Percentiles rank a stretch among this genome's conserved stretches.
Conservation (phyloP, 2,113 vertebrate genomes). For the Euleptes europaea region DNA sequence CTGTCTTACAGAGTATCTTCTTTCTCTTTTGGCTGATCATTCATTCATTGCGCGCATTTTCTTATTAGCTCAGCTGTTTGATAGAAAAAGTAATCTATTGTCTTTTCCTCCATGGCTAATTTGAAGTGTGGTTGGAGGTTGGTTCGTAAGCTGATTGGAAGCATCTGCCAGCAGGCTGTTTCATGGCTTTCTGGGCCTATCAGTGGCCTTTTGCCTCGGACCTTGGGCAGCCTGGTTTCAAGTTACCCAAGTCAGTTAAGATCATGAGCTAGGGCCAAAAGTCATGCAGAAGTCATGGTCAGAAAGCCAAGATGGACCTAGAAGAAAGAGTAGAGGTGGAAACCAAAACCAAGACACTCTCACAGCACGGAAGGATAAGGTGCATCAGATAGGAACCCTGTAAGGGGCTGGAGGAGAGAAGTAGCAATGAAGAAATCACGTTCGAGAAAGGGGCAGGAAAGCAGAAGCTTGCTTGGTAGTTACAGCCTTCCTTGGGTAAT, state of each 20-base stretch:
- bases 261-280: neutral
- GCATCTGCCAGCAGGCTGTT: slow-evolving; percentile 66
- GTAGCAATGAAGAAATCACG: neutral
- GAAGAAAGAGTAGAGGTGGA: too few relatives aligned
- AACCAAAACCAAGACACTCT: neutral
- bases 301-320: neutral
- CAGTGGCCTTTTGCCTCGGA: slow-evolving; percentile 60
- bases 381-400: neutral
- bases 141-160: slow-evolving; percentile 69
- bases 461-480: neutral
- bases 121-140: slow-evolving; percentile 69
- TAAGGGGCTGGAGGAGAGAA: neutral
- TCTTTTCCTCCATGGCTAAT: slow-evolving; percentile 64
- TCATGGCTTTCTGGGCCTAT: slow-evolving; percentile 40
- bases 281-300: slow-evolving; percentile 15
- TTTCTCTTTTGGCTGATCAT: slow-evolving; percentile 56
- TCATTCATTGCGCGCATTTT: slow-evolving; percentile 59
- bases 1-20: slow-evolving; percentile 66
- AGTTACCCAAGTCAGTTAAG: neutral
- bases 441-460: neutral
- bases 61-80: slow-evolving; percentile 72
- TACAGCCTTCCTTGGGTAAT: neutral
- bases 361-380: neutral
- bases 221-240: slow-evolving; percentile 21
- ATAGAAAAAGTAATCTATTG: slow-evolving; percentile 70